Conservation (phyloP, 2,888 invertebrate species). For the Mesorhabditis spiculigera region DNA sequence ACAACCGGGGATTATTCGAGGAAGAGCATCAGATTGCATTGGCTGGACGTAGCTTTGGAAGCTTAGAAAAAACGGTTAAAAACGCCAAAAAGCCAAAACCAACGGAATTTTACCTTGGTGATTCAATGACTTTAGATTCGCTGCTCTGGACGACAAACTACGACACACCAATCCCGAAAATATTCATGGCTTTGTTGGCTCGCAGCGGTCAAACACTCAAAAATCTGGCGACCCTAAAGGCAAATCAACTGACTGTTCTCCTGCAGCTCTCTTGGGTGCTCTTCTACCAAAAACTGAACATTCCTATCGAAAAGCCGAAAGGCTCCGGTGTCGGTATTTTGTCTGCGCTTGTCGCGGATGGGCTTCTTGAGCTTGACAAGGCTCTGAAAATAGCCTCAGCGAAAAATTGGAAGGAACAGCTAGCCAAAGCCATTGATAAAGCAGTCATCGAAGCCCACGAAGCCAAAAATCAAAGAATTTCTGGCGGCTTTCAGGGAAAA, state of each 20-base stretch:
- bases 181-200: neutral
- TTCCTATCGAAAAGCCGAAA: neutral
- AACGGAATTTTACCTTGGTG: neutral
- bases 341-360: neutral
- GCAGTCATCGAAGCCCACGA: too few relatives aligned
- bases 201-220: too few relatives aligned
- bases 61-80: neutral
- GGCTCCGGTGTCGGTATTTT: neutral
- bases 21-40: slow-evolving; percentile 24
- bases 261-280: neutral
- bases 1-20: slow-evolving; percentile 17
- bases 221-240: too few relatives aligned
- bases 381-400: neutral
- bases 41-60: slow-evolving; percentile 17
- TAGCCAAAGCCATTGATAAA: neutral
- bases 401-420: neutral
- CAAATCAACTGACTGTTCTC: neutral
- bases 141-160: neutral
- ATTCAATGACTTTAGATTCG: neutral
- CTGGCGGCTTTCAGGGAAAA: neutral
- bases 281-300: neutral
- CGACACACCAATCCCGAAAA: neutral
- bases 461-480: neutral
- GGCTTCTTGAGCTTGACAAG: neutral
- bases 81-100: neutral